Evolutionary conservation across 2,113 vertebrate species (phyloP).

Genomic region (Stomatorhinus ivindoensis): DNA sequence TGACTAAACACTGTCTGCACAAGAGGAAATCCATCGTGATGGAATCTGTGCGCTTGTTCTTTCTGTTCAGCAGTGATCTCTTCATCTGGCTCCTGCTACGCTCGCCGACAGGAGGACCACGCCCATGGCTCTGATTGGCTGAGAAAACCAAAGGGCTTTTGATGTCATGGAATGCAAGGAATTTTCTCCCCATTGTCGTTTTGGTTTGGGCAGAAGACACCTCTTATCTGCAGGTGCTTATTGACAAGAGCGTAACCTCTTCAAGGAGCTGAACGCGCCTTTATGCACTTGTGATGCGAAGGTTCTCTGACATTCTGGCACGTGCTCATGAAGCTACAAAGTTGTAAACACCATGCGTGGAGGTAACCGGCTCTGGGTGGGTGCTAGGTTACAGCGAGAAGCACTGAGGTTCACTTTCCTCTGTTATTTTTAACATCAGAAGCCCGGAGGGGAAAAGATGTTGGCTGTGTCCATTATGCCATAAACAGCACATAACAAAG

Average conservation of each 20-base stretch:
- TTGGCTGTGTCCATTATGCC: neutral
- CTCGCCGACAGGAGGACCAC: neutral
- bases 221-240: neutral
- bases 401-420: neutral
- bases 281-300: neutral
- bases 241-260: neutral
- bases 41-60: neutral
- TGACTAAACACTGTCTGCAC: neutral
- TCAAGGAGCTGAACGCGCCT: neutral
- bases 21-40: neutral
- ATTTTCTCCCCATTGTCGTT: neutral
- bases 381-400: neutral
- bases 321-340: neutral
- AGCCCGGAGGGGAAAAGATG: conserved; percentile 4
- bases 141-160: neutral
- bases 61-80: neutral
- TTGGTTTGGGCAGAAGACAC: neutral
- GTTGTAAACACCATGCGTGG: neutral
- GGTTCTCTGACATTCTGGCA: neutral
- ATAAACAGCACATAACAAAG: conserved; percentile 17
- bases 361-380: no score
- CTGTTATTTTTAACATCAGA: neutral
- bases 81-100: neutral
- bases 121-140: neutral
- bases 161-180: neutral